Base-by-base conservation (phyloP, 2,797 vertebrate genomes). In the Cuniculus paca region DNA sequence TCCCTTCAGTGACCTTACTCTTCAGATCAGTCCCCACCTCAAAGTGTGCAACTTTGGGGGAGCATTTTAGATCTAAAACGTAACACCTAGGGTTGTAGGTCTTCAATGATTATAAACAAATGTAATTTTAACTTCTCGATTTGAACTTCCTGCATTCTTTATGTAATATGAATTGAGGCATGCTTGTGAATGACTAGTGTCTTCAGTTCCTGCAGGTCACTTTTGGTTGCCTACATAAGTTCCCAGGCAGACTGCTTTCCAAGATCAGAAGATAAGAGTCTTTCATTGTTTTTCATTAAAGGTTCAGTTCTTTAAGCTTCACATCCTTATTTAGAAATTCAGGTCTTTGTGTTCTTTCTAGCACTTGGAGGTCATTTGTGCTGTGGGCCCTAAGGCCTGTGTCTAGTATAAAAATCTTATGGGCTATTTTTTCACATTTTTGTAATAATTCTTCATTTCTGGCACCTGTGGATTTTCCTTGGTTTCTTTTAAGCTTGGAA, bases 101-200 rank as follows among this genome's bases (percentile, higher is more conserved):
- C n/a, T 81, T 78, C 54, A 56, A 4, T 94, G 60, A 34, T 81
- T 24, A 28, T 88, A 52, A 36, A 58, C 45, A 42, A 91, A 60
- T 91, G 94, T 94, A 39, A 45, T 79, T 88, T 95, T 78, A 75
- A 91, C 45, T 54, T 90, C 60, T 95, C 72, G 34, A 72, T 68
- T 91, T 85, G 79, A 0, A n/a, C 61, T 94, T 91, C 2, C 13
- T 60, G 4, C 5, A 14, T 34, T 83, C 56, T 56, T 86, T 52
- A 86, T 79, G 52, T 85, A 14, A 72, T 65, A n/a, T 56, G 56
- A 84, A 82, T 36, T 50, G 34, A 95, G 26, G 52, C 4, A 31
- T 17, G 70, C 58, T 74, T 45, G 61, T 9, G 28, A 28, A 28
- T 20, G 9, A 31, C 45, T 48, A 60, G 17, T 1, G 1, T 74